Evolutionary conservation across 2,888 invertebrate genomes (phyloP), one percentile per base, ranked within the genome.

Genomic region (Dasypolia templi): DNA sequence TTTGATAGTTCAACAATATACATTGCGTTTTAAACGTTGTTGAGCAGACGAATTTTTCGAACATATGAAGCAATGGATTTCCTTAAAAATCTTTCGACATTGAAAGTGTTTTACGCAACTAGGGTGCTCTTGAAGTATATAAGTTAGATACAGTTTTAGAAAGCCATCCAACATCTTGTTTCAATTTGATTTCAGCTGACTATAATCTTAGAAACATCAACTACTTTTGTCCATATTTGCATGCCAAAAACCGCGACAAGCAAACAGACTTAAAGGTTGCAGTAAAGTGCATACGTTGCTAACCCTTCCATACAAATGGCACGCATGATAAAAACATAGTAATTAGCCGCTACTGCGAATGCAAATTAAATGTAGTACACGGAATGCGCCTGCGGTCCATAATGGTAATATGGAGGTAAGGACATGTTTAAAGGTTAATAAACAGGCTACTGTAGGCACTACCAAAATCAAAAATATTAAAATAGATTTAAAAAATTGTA

Each of bases 311-410:
- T 39, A 74, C 56, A 72, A 81, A 83, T 83, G 49, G 17, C 35
- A 29, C 2, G 51, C 44, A 72, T 70, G 64, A 72, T 79, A 81
- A 72, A 79, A 85, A 81, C 65, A 72, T 69, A 82, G 72, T 66
- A 73, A 82, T 79, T 82, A 82, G 64, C 53, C 29, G 46, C 58
- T 69, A 72, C 71, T 51, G 63, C 42, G 66, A 85, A 85, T 75
- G 83, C 75, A 82, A 83, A 85, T 82, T 85, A 69, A 61, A 59
- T 74, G 61, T 53, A 70, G 64, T 56, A 49, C 42, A 49, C 11
- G 26, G 64, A 56, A 71, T 75, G 67, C 44, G 26, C 64, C 44
- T 29, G 53, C 46, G 9, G 17, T 53, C 44, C 39, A 56, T 70
- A 79, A 75, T 67, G 9, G 58, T n/a, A 32, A 51, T 63, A 53